Evolutionary conservation across 2,113 vertebrate species (phyloP).

Genomic region (Acrocephalus kingi): DNA sequence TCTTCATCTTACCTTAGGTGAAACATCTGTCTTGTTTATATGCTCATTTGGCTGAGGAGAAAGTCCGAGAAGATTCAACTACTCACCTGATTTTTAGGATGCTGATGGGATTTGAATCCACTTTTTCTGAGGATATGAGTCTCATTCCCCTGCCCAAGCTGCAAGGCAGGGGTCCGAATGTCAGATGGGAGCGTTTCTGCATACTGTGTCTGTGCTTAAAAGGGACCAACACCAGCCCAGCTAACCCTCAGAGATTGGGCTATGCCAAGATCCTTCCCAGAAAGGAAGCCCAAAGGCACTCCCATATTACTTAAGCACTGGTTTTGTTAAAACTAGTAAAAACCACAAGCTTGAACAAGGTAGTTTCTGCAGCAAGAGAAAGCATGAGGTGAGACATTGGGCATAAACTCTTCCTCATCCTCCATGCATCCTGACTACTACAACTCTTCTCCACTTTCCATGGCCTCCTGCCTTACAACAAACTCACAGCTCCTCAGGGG

Average conservation of each 20-base stretch:
- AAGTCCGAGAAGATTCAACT: background rate
- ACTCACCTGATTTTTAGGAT: background rate
- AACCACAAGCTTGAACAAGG: background rate
- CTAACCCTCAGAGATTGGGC: background rate
- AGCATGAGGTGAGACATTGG: background rate
- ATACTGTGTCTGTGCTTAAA: background rate
- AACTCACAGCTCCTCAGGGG: background rate
- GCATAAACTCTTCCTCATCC: background rate
- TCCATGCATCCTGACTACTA: background rate
- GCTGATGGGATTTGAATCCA: background rate
- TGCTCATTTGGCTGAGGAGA: background rate
- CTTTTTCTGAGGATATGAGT: rapidly evolving
- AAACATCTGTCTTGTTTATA: background rate
- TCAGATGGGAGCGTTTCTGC: background rate
- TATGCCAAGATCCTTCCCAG: background rate
- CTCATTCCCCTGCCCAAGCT: background rate
- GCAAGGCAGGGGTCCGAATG: background rate
- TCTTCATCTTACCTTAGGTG: background rate
- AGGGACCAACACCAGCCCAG: background rate
- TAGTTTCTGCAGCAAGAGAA: background rate
- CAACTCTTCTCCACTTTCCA: background rate
- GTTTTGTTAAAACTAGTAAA: background rate
- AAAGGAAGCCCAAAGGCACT: background rate
- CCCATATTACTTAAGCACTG: background rate
- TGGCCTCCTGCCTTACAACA: background rate